A percentile compares a stretch with the other conserved stretches of the same genome.
Evolutionary conservation across 2,888 invertebrate species (phyloP).

Genomic region (Tinea trinotella): DNA sequence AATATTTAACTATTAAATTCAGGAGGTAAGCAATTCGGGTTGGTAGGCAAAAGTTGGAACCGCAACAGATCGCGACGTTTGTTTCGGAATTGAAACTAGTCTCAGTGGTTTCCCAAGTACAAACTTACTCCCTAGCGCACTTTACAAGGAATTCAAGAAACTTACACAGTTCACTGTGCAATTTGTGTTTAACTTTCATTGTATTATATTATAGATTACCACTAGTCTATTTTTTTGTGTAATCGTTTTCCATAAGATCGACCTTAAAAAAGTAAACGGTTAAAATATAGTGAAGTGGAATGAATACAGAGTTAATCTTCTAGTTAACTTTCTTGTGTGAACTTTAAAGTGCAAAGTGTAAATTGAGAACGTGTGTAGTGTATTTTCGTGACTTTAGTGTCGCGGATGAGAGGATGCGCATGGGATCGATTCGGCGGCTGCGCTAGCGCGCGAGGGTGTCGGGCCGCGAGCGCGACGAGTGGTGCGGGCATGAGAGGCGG

Average conservation of each 20-base stretch:
- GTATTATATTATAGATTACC: neutral
- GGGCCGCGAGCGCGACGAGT: conserved; percentile 68
- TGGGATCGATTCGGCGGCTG: conserved; percentile 56
- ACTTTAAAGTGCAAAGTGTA: neutral
- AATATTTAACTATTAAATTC: neutral
- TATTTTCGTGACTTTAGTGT: conserved; percentile 24
- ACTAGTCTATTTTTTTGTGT: neutral
- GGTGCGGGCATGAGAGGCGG: conserved; percentile 69
- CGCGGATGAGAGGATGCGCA: conserved; percentile 55
- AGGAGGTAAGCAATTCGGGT: neutral
- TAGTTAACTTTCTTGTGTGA: neutral
- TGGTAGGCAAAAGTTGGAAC: neutral
- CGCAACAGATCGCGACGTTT: conserved; percentile 27
- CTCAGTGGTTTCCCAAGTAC: conserved; percentile 30
- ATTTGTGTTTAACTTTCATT: conserved; percentile 5
- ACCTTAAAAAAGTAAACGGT: neutral
- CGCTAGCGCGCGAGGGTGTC: conserved; percentile 64
- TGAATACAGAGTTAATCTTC: neutral
- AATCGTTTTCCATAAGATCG: conserved; percentile 3
- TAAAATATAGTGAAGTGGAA: neutral
- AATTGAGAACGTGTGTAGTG: conserved; percentile 25
- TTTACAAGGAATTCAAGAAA: neutral
- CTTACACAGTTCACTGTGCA: neutral
- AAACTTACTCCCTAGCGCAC: conserved; percentile 21
- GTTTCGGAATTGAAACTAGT: conserved; percentile 32